Evolutionary conservation across 2,888 invertebrate species (phyloP).

Genomic region (Epiblema foenella): DNA sequence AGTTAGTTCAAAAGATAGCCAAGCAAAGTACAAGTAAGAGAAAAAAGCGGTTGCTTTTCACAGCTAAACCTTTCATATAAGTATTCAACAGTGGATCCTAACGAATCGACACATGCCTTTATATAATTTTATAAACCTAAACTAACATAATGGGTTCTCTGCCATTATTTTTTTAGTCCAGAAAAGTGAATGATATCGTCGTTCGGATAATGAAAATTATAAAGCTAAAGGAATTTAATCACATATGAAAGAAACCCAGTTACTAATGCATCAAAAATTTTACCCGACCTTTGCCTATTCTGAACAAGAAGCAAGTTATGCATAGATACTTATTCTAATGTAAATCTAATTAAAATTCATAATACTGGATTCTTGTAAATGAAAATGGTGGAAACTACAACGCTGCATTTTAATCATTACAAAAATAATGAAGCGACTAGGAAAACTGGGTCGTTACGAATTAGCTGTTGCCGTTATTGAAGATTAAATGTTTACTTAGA

Average conservation of each 20-base stretch:
- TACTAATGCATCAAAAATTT: no score
- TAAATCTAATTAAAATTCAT: background rate
- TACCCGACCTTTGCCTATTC: no score
- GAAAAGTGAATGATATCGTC: no score
- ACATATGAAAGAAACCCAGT: no score
- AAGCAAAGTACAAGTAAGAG: background rate
- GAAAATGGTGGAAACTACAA: background rate
- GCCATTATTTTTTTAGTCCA: no score
- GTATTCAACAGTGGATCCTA: no score
- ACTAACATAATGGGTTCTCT: no score
- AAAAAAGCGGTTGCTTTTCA: background rate
- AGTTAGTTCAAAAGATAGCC: constrained; percentile 11
- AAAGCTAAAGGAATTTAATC: no score
- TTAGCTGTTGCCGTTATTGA: constrained; percentile 26
- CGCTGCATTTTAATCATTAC: constrained; percentile 5
- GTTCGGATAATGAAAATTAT: no score
- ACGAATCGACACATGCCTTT: no score
- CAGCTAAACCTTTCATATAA: background rate
- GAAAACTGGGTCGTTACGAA: constrained; percentile 23
- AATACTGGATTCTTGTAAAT: background rate
- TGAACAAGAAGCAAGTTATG: no score
- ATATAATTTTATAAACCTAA: no score
- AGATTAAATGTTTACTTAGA: constrained; percentile 20
- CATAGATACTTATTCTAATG: background rate
- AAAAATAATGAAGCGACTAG: constrained; percentile 13